Conservation (phyloP, 1,140 invertebrate species). For the Telenomus remus region DNA sequence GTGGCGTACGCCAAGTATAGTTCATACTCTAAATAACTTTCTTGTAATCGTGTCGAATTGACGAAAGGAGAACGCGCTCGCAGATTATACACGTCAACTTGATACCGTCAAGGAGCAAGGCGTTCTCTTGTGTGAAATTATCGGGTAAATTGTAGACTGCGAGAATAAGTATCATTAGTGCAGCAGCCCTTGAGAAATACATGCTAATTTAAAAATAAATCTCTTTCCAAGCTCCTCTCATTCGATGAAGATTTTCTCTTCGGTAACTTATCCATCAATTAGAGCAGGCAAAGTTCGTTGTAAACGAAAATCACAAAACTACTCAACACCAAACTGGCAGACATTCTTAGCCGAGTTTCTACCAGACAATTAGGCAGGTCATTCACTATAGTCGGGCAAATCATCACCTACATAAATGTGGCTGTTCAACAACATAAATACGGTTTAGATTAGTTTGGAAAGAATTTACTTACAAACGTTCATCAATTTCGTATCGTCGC, state of each 20-base stretch:
- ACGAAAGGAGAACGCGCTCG: constrained; percentile 3
- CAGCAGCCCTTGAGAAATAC: too few relatives aligned
- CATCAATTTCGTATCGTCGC: too few relatives aligned
- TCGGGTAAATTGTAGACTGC: background rate
- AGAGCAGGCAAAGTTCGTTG: background rate
- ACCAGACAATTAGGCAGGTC: background rate
- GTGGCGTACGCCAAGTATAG: constrained; percentile 14
- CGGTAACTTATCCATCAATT: background rate
- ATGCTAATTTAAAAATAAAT: too few relatives aligned
- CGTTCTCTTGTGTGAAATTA: background rate
- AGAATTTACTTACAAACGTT: too few relatives aligned
- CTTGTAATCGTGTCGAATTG: constrained; percentile 15
- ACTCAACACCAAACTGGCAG: background rate
- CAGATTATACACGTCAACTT: constrained; percentile 1
- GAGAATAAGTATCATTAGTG: background rate
- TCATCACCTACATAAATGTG: background rate
- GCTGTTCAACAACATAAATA: too few relatives aligned
- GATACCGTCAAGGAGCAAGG: background rate
- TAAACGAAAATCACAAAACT: too few relatives aligned
- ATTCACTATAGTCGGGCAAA: background rate
- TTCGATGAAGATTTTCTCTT: background rate
- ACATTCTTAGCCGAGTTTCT: background rate
- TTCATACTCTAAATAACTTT: constrained; percentile 18
- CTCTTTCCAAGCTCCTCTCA: too few relatives aligned
- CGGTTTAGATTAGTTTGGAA: too few relatives aligned